Evolutionary conservation across 2,888 invertebrate genomes (phyloP).

Genomic region (Parasteatoda lunata): DNA sequence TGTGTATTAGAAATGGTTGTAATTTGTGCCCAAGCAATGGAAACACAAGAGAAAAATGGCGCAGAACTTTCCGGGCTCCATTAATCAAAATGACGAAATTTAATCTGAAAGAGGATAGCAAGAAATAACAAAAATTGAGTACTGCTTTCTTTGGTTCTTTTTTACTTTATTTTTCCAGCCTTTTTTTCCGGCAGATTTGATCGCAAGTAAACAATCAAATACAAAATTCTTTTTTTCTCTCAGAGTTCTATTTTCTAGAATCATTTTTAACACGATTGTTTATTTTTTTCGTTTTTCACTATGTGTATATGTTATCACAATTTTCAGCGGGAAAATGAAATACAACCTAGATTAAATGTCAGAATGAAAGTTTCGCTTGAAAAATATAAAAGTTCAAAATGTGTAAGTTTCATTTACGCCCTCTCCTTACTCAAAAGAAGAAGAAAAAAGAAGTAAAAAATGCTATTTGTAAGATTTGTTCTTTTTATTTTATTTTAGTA

Average conservation of each 20-base stretch:
- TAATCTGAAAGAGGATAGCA: slow-evolving; percentile 29
- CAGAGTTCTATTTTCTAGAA: background rate
- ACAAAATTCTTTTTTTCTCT: slow-evolving; percentile 46
- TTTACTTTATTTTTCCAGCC: slow-evolving; percentile 6
- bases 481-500: too few species aligned
- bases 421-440: too few species aligned
- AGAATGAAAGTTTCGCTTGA: background rate
- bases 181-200: slow-evolving; percentile 32
- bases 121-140: background rate
- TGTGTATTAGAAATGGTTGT: background rate
- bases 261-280: background rate
- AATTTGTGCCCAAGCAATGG: background rate
- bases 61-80: slow-evolving; percentile 40
- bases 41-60: background rate
- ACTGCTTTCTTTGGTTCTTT: background rate
- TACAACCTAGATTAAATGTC: slow-evolving; percentile 2
- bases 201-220: slow-evolving; percentile 56
- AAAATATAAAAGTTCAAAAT: background rate
- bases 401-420: too few species aligned
- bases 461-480: too few species aligned
- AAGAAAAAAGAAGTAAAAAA: too few species aligned
- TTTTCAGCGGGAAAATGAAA: background rate
- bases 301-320: too few species aligned
- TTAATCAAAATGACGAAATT: slow-evolving; percentile 54
- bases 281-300: too few species aligned